Conservation (phyloP, 2,797 vertebrate genomes). For the Sylvia borin region DNA sequence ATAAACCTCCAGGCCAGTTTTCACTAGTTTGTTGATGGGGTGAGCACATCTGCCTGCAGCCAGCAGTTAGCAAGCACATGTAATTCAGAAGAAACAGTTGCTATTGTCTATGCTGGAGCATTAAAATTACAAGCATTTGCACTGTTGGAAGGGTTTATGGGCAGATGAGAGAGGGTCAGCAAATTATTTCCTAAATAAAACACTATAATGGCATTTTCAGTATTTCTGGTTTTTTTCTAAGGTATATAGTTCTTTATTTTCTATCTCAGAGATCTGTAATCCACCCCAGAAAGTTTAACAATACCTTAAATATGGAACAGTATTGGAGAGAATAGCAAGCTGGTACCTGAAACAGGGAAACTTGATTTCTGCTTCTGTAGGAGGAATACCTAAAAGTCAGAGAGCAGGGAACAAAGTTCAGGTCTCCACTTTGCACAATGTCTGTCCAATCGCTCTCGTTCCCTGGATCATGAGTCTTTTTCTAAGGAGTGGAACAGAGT, state of each 20-base stretch:
- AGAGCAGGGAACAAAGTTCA: not conserved
- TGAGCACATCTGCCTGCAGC: conserved; percentile 63
- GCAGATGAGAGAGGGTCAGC: not conserved
- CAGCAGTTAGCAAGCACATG: conserved; percentile 68
- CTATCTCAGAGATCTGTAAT: not conserved
- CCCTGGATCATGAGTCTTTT: not conserved
- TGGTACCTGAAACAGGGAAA: not conserved
- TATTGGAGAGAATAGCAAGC: not conserved
- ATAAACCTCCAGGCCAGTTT: conserved; percentile 42
- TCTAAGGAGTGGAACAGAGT: not conserved
- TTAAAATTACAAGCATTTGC: conserved; percentile 78
- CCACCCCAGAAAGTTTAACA: not conserved
- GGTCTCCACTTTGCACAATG: not conserved
- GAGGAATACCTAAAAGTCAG: not conserved
- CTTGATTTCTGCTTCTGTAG: not conserved
- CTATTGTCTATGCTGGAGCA: conserved; percentile 52
- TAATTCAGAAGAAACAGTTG: conserved; percentile 77
- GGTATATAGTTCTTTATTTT: not conserved
- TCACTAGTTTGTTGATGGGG: conserved; percentile 70
- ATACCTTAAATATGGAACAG: not conserved
- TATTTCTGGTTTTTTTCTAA: not conserved
- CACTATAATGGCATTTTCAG: not conserved
- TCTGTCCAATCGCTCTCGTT: not conserved
- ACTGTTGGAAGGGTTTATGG: conserved; percentile 75
- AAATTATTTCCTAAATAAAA: conserved; percentile 23